These are phyloP conservation scores for Oxyruncus cristatus DNA, from an alignment of 2,113 vertebrate genomes.

Conservation along the genomic window DNA sequence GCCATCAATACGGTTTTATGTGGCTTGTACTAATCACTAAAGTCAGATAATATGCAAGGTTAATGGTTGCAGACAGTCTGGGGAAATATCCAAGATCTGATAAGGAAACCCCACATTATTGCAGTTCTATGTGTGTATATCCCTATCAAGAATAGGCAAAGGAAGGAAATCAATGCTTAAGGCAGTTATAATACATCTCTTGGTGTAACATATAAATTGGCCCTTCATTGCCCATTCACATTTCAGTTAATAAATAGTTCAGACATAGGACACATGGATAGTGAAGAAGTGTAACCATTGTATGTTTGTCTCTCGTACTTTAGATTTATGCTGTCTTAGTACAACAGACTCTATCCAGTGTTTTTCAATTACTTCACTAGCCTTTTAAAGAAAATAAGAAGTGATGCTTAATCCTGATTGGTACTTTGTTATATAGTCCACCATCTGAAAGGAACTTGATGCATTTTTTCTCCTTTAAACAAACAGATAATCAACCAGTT, in stretches of 20 bases:
- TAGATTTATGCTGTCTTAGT: slow-evolving; percentile 90
- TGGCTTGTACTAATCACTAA: slow-evolving; percentile 84
- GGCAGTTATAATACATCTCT: slow-evolving; percentile 79
- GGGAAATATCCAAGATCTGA: slow-evolving; percentile 84
- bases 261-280: slow-evolving; percentile 73
- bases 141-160: slow-evolving; percentile 72
- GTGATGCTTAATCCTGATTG: slow-evolving; percentile 67
- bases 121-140: slow-evolving; percentile 67
- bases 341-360: slow-evolving; percentile 77
- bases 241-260: slow-evolving; percentile 85
- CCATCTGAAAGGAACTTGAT: slow-evolving; percentile 36
- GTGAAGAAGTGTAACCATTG: slow-evolving; percentile 84
- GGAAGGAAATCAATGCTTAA: slow-evolving; percentile 80
- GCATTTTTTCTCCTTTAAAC: slow-evolving; percentile 42
- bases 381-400: slow-evolving; percentile 80
- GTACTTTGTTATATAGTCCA: slow-evolving; percentile 67
- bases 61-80: slow-evolving; percentile 82
- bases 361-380: slow-evolving; percentile 86
- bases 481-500: slow-evolving; percentile 51
- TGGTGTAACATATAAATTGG: slow-evolving; percentile 80
- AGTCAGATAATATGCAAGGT: slow-evolving; percentile 86
- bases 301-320: slow-evolving; percentile 76
- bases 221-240: slow-evolving; percentile 87
- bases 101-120: slow-evolving; percentile 77
- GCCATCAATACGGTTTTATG: slow-evolving; percentile 82